Conservation (phyloP, 2,888 invertebrate genomes). For the Plutella xylostella region DNA sequence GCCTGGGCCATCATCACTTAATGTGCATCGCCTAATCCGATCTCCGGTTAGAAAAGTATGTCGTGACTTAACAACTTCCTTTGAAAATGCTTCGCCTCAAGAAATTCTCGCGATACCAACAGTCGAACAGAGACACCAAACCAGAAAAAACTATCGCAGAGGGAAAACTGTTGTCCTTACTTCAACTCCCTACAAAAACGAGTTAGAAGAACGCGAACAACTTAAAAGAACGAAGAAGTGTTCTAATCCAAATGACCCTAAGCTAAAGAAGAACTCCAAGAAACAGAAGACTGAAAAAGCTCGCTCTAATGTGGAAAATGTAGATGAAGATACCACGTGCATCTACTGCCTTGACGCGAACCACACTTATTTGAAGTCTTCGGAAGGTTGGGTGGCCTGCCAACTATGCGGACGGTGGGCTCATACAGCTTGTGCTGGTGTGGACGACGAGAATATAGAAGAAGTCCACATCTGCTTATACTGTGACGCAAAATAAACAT, state of each 20-base stretch:
- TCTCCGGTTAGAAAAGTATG: conserved; percentile 12
- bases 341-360: conserved; percentile 9
- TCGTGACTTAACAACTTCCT: conserved; percentile 12
- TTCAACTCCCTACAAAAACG: conserved; percentile 22
- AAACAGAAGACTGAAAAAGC: conserved; percentile 6
- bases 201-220: conserved; percentile 19
- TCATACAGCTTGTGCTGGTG: conserved; percentile 21
- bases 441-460: conserved; percentile 20
- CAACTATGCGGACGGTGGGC: conserved; percentile 14
- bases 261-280: conserved; percentile 5
- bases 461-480: conserved; percentile 19
- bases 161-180: conserved; percentile 22
- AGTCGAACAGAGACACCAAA: conserved; percentile 16
- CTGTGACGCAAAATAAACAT: conserved; percentile 15
- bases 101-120: conserved; percentile 19
- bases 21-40: too few relatives aligned
- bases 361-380: conserved; percentile 17
- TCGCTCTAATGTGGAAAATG: too few relatives aligned
- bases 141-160: conserved; percentile 19
- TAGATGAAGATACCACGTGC: conserved; percentile 11
- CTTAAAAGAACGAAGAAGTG: conserved; percentile 18
- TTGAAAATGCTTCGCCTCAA: conserved; percentile 16
- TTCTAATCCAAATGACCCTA: conserved; percentile 18
- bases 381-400: conserved; percentile 11
- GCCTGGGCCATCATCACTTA: conserved; percentile 1